A percentile compares a stretch with the other conserved stretches of the same genome.
Conservation (phyloP, 1,140 invertebrate genomes). For the Conopomorpha cramerella region DNA sequence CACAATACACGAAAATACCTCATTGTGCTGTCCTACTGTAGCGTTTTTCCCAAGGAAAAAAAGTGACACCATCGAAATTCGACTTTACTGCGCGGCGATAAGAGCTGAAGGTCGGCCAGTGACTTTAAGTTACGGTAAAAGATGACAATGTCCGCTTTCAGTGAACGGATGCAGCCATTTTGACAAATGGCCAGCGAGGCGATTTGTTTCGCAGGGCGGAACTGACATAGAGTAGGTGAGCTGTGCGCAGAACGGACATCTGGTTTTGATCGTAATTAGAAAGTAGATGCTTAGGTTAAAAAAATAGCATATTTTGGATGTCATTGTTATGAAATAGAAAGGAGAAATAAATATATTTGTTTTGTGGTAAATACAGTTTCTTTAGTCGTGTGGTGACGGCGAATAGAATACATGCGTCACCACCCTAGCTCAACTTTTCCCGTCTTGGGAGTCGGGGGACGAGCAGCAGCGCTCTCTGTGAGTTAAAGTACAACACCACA, state of each 20-base stretch:
- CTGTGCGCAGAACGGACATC: neutral
- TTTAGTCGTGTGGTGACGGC: neutral
- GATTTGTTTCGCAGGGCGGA: constrained; percentile 51
- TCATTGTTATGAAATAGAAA: neutral
- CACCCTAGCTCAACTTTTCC: no score
- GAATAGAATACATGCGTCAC: no score
- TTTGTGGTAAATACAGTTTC: neutral
- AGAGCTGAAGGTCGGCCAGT: no score
- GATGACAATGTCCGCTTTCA: constrained; percentile 42
- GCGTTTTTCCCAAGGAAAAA: no score
- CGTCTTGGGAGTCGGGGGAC: no score
- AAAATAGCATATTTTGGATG: neutral
- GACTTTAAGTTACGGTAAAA: no score
- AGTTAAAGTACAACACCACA: no score
- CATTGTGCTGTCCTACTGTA: no score
- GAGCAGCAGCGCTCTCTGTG: no score
- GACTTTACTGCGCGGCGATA: constrained; percentile 13
- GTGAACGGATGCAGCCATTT: constrained; percentile 52
- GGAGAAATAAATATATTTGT: neutral
- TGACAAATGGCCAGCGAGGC: constrained; percentile 52
- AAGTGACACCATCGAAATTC: no score
- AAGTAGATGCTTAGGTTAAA: neutral
- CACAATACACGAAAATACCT: no score
- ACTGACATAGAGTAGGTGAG: constrained; percentile 24
- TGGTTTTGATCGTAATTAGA: neutral